Conservation (phyloP, 2,888 invertebrate genomes). For the Eupithecia inturbata region DNA sequence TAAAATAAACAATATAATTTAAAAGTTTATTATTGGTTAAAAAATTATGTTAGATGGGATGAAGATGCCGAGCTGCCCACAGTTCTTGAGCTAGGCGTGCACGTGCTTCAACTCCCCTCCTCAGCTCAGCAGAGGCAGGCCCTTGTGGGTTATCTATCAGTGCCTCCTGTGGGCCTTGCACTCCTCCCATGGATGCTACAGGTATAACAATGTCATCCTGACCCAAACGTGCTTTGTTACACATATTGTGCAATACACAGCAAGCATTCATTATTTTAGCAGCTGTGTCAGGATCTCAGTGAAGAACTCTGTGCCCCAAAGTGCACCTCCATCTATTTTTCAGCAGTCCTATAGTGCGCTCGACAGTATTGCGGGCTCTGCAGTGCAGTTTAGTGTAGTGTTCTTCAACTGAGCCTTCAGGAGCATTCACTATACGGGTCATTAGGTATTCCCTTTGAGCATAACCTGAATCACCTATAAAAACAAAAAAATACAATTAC, state of each 20-base stretch:
- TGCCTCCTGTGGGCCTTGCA: not conserved
- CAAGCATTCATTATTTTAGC: conserved; percentile 16
- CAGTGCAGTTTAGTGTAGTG: conserved; percentile 9
- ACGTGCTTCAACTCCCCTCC: not conserved
- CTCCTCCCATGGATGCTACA: conserved; percentile 5
- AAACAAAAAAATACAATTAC: conserved; percentile 1
- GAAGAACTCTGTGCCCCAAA: conserved; percentile 21
- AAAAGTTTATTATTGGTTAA: conserved; percentile 1
- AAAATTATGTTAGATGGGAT: conserved; percentile 1
- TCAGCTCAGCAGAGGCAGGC: not conserved
- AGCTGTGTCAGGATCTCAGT: conserved; percentile 21
- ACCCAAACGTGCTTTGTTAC: not conserved
- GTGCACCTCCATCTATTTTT: conserved; percentile 4
- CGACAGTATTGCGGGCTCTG: conserved; percentile 8
- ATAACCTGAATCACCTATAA: conserved; percentile 17
- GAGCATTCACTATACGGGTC: conserved; percentile 10
- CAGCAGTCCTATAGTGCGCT: conserved; percentile 15
- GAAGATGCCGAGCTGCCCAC: conserved; percentile 3
- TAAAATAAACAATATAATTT: conserved; percentile 9
- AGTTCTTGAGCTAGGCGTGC: not conserved
- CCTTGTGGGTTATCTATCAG: not conserved
- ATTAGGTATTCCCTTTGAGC: conserved; percentile 10
- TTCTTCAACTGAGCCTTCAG: conserved; percentile 4
- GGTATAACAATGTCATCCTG: conserved; percentile 9
- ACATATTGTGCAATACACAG: not conserved